phyloP scores from a whole-genome alignment of 2,888 invertebrate species.

The Protodeltote pygarga region DNA sequence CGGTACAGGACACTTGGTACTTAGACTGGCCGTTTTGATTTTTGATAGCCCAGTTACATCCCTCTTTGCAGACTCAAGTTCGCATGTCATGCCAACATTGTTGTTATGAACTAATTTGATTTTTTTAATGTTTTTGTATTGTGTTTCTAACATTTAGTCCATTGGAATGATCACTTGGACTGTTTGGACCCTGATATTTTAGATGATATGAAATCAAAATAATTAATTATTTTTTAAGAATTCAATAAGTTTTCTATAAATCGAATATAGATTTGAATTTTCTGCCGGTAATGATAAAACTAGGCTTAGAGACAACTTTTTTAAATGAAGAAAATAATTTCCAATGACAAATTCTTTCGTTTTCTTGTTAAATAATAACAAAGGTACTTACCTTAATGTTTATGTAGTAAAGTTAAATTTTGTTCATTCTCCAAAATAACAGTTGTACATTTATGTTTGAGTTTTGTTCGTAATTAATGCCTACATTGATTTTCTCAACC shows the following conservation, averaged over 20 bases:
- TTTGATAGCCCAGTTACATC: conserved; percentile 30
- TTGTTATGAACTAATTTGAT: conserved; percentile 59
- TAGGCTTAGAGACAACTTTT: no score
- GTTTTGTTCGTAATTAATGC: conserved; percentile 18
- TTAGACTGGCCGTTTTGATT: conserved; percentile 36
- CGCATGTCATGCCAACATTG: conserved; percentile 79
- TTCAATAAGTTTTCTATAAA: no score
- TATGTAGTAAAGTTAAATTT: conserved; percentile 16
- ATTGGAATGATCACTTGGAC: conserved; percentile 67
- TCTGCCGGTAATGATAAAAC: no score
- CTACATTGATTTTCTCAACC: conserved; percentile 16
- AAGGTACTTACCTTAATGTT: conserved; percentile 5
- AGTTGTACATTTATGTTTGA: conserved; percentile 18
- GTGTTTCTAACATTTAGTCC: conserved; percentile 68
- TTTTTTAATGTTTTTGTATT: conserved; percentile 62
- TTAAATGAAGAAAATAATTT: neutral
- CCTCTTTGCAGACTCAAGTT: conserved; percentile 45
- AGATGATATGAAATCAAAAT: conserved; percentile 59
- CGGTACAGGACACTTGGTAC: conserved; percentile 46
- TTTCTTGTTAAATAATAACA: conserved; percentile 9
- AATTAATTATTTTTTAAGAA: no score
- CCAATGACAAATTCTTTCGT: neutral
- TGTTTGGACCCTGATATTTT: conserved; percentile 54
- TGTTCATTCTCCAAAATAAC: conserved; percentile 10
- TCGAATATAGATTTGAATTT: no score